Base-by-base conservation (phyloP, 2,113 vertebrate species). In the Dipodomys stephensi region DNA sequence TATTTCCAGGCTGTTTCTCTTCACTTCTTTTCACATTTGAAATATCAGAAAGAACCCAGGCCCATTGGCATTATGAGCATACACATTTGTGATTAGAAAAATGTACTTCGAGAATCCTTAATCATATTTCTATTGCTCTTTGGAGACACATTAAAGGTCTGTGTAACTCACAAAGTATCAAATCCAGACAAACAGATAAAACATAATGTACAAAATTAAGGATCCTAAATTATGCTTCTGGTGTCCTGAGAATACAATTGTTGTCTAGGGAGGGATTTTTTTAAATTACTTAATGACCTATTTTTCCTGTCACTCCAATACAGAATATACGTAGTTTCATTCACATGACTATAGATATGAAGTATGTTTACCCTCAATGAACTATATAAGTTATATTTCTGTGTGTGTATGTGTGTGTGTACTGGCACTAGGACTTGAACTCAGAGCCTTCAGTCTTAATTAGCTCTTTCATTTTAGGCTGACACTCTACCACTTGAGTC, bases 181-280 rank as follows among this genome's bases (percentile, higher is more conserved):
- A 83, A 86, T 62, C 25, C 39, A 95, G 49, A 82, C 27, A 68
- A 73, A 91, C 71, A n/a, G 18, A 32, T 86, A 88, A 93, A 88
- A 92, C 13, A 71, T 1, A 0, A 65, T 27, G 7, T 90, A 53
- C 68, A 18, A 64, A 88, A 90, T 53, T 80, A 68, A 83, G 35
- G 62, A 68, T 67, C 16, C 53, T 90, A 88, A 74, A 68, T 90
- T 83, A 4, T 72, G 3, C 69, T 88, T 78, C 10, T 88, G 28
- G 77, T 88, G 87, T 87, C 32, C 49, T 88, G 85, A 69, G 67
- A 94, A 90, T 0, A 60, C 1, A 86, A 53, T 72, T 32, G 62
- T 25, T 71, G 0, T 69, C 49, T 94, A 1, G 67, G 73, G 74
- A 96, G 32, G 18, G 4, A 91, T 90, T 87, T 94, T 49, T 90